phyloP scores from a whole-genome alignment of 2,113 vertebrate genomes.

The Engystomops pustulosus region DNA sequence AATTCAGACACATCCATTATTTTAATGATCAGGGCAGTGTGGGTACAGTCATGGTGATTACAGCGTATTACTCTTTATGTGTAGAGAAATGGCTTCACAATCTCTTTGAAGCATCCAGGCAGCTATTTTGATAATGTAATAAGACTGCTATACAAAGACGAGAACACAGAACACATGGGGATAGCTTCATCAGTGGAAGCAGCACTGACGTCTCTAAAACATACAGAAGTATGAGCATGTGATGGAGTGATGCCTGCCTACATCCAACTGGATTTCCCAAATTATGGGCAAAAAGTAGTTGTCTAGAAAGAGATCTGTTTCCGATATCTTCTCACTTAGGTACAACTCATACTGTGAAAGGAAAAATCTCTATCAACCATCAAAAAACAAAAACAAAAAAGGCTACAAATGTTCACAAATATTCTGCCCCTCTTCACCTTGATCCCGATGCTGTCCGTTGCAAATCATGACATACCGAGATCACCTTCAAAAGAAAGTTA shows the following conservation, averaged over 20 bases:
- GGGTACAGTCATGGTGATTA: slow-evolving; percentile 36
- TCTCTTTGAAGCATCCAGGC: slow-evolving; percentile 48
- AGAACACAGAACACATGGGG: slow-evolving; percentile 1
- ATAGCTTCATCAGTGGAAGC: not conserved
- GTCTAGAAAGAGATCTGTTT: no score
- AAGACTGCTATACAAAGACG: slow-evolving; percentile 34
- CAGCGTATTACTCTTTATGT: slow-evolving; percentile 38
- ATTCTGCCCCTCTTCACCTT: no score
- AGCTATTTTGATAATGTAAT: slow-evolving; percentile 40
- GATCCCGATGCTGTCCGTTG: no score
- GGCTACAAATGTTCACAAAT: no score
- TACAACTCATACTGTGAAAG: no score
- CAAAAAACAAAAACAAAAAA: no score
- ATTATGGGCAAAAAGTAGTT: not conserved
- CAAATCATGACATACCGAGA: no score
- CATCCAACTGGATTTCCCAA: not conserved
- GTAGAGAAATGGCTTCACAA: slow-evolving; percentile 35
- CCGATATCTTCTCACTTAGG: no score
- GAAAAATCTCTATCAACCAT: no score
- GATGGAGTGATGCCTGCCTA: not conserved
- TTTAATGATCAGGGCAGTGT: slow-evolving; percentile 44
- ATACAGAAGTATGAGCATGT: no score
- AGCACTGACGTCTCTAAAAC: not conserved
- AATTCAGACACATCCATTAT: slow-evolving; percentile 45
- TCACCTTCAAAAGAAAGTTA: no score